Conservation (phyloP, 1,140 invertebrate species). For the Lepidostoma basale region DNA sequence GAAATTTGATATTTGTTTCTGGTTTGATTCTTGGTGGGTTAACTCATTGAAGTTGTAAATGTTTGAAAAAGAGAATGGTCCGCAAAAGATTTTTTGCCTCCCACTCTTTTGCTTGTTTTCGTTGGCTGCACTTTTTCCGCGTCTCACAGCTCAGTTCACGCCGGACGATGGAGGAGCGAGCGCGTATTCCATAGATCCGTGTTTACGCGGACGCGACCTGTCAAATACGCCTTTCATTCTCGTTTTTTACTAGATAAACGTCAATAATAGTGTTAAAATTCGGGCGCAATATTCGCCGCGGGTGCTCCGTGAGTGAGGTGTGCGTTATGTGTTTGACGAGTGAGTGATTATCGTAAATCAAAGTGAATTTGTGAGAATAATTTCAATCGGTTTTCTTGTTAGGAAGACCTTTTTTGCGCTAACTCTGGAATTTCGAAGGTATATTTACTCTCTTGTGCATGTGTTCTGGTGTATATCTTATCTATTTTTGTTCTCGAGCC, state of each 20-base stretch:
- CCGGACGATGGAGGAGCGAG: not conserved
- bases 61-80: not conserved
- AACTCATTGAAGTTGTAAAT: not conserved
- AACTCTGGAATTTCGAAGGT: conserved; percentile 16
- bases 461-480: not conserved
- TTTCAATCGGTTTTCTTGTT: not conserved
- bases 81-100: not conserved
- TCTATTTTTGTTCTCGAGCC: conserved; percentile 5
- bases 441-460: not conserved
- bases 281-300: not conserved
- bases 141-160: conserved; percentile 25
- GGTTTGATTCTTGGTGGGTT: not conserved
- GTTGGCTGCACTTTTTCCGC: conserved; percentile 9
- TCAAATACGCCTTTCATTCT: conserved; percentile 11
- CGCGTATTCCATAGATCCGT: conserved; percentile 25
- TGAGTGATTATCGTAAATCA: not conserved
- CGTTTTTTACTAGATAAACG: conserved; percentile 7
- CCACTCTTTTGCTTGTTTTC: not conserved
- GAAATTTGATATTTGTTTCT: not conserved
- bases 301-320: not conserved
- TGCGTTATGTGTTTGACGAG: not conserved
- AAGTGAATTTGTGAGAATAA: not conserved
- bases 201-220: conserved; percentile 20
- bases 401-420: not conserved
- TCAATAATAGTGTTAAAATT: conserved; percentile 3